Evolutionary conservation across 2,113 vertebrate species (phyloP).

Genomic region (Boulengeromyrus knoepffleri): DNA sequence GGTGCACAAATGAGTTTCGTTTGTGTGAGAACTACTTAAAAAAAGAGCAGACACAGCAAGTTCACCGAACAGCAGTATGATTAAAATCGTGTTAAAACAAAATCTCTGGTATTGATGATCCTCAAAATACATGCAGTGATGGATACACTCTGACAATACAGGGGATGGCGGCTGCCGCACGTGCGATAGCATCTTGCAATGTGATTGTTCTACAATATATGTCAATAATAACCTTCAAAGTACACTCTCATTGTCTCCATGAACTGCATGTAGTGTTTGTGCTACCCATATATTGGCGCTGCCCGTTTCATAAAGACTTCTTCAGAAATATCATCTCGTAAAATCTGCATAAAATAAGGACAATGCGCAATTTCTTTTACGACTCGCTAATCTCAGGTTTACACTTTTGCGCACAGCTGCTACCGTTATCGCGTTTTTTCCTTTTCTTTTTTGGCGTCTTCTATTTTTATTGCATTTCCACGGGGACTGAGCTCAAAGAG

Average conservation of each 20-base stretch:
- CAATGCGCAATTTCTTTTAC: not conserved
- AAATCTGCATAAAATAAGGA: not conserved
- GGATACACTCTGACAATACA: not conserved
- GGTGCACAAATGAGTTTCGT: not conserved
- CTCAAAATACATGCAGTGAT: too few relatives aligned
- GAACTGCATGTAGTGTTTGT: not conserved
- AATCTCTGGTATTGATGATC: not conserved
- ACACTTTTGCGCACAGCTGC: not conserved
- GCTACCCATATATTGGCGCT: not conserved
- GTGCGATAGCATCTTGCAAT: not conserved
- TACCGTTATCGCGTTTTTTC: not conserved
- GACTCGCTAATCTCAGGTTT: not conserved
- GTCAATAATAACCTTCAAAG: conserved; percentile 1
- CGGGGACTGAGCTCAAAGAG: conserved; percentile 6
- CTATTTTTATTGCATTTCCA: conserved; percentile 15
- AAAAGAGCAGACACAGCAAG: not conserved
- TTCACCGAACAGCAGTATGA: not conserved
- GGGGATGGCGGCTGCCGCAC: not conserved
- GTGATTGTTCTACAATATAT: not conserved
- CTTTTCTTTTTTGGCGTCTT: not conserved
- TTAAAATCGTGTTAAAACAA: not conserved
- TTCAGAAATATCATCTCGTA: not conserved
- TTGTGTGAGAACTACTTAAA: not conserved
- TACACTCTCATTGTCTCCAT: not conserved
- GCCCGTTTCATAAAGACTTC: not conserved